Percentiles rank a stretch among this genome's conserved stretches.
Evolutionary conservation across 2,113 vertebrate genomes (phyloP).

Genomic region (Noctilio leporinus): DNA sequence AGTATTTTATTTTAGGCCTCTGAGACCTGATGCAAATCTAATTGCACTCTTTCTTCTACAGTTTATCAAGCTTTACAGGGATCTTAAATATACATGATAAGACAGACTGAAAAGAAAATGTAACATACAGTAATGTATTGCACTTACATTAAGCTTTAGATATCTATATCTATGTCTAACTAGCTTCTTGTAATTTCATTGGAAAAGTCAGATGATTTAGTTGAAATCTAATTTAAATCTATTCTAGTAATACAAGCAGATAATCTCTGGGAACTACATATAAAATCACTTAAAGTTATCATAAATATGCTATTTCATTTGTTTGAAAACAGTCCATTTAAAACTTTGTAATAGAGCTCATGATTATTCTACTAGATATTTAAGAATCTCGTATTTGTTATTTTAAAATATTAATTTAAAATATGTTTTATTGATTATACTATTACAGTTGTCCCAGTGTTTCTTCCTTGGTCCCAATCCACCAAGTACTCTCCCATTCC

Average conservation of each 20-base stretch:
- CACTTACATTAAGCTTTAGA: neutral
- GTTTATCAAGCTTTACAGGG: neutral
- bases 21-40: neutral
- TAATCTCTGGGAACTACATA: conserved; percentile 37
- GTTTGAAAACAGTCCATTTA: conserved; percentile 60
- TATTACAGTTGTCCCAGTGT: no score
- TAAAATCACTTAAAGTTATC: conserved; percentile 59
- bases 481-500: no score
- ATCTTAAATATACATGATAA: neutral
- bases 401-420: neutral
- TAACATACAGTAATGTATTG: neutral
- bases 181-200: neutral
- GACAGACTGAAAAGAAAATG: neutral
- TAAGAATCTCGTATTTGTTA: neutral
- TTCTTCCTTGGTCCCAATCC: no score
- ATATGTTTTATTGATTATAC: no score
- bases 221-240: conserved; percentile 66
- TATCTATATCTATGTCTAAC: neutral
- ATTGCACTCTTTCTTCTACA: neutral
- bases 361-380: conserved; percentile 33
- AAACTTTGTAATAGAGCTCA: conserved; percentile 63
- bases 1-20: neutral
- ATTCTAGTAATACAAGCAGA: conserved; percentile 56
- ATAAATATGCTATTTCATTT: conserved; percentile 70
- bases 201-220: conserved; percentile 43